phyloP scores from a whole-genome alignment of 2,888 invertebrate species.

The Ophonus ardosiacus region DNA sequence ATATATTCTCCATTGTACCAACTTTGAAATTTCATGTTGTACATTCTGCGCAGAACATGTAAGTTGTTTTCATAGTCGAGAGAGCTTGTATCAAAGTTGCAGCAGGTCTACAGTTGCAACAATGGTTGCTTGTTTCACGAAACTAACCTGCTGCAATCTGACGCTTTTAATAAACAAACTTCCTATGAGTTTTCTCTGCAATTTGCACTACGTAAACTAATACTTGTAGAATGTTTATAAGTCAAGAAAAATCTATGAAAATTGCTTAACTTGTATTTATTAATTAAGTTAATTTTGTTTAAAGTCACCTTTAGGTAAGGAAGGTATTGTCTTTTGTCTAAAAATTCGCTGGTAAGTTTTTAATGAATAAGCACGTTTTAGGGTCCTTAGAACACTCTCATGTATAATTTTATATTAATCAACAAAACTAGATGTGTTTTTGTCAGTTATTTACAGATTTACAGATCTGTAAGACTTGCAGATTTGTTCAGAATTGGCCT shows the following conservation, averaged over 20 bases:
- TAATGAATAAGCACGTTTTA: too few relatives aligned
- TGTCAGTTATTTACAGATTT: too few relatives aligned
- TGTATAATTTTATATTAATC: too few relatives aligned
- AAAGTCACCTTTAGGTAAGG: neutral
- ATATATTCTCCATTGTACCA: neutral
- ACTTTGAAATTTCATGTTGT: neutral
- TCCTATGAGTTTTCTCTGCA: slow-evolving; percentile 5
- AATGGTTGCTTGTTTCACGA: neutral
- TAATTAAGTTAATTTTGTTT: neutral
- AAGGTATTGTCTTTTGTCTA: too few relatives aligned
- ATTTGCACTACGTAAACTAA: neutral
- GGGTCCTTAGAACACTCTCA: too few relatives aligned
- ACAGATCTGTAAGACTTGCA: too few relatives aligned
- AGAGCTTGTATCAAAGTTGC: neutral
- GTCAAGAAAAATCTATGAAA: neutral
- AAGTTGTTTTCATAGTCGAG: neutral
- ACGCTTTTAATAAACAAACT: neutral
- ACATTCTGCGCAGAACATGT: neutral
- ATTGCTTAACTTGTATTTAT: neutral
- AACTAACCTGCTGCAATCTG: neutral
- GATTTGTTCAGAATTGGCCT: too few relatives aligned
- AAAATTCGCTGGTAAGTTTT: too few relatives aligned
- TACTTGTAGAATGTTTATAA: neutral
- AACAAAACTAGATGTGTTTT: too few relatives aligned
- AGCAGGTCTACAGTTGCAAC: neutral